Percentiles rank a stretch among this genome's conserved stretches.
Conservation (phyloP, 1,140 invertebrate genomes). For the Maniola jurtina region DNA sequence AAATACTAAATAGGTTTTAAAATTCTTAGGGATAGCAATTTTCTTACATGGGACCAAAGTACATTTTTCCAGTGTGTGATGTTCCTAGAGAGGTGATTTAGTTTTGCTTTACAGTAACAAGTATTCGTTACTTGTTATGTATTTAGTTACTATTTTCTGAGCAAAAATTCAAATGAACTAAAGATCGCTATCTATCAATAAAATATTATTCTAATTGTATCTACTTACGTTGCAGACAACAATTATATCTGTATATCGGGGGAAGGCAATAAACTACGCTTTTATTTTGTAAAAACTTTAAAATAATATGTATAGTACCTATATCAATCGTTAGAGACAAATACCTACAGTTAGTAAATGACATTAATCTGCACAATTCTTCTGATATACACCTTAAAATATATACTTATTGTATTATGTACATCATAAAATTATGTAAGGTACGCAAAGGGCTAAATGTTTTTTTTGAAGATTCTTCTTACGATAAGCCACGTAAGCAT, state of each 20-base stretch:
- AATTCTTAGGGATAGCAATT: slow-evolving; percentile 32
- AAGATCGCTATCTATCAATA: background rate
- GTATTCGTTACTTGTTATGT: background rate
- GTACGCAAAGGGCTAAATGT: slow-evolving; percentile 53
- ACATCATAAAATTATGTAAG: background rate
- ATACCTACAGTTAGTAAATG: slow-evolving; percentile 20
- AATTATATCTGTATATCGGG: slow-evolving; percentile 51
- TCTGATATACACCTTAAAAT: slow-evolving; percentile 23
- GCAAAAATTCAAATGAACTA: background rate
- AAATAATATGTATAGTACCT: slow-evolving; percentile 35
- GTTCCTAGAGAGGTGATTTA: background rate
- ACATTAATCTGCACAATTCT: slow-evolving; percentile 19
- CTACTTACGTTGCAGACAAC: slow-evolving; percentile 9
- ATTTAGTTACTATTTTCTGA: background rate
- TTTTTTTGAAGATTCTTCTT: slow-evolving; percentile 39
- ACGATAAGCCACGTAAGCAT: slow-evolving; percentile 40
- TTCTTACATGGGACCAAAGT: slow-evolving; percentile 66
- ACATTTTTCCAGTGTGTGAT: background rate
- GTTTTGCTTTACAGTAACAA: slow-evolving; percentile 3
- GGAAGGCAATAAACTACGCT: slow-evolving; percentile 81
- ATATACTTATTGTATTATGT: slow-evolving; percentile 14
- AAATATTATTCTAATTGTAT: background rate
- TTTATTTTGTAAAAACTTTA: slow-evolving; percentile 65
- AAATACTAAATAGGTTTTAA: slow-evolving; percentile 47
- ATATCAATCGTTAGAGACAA: slow-evolving; percentile 25